A percentile compares a stretch with the other conserved stretches of the same genome.
Evolutionary conservation across 2,797 vertebrate species (phyloP).

Genomic region (Phalanger gymnotis): DNA sequence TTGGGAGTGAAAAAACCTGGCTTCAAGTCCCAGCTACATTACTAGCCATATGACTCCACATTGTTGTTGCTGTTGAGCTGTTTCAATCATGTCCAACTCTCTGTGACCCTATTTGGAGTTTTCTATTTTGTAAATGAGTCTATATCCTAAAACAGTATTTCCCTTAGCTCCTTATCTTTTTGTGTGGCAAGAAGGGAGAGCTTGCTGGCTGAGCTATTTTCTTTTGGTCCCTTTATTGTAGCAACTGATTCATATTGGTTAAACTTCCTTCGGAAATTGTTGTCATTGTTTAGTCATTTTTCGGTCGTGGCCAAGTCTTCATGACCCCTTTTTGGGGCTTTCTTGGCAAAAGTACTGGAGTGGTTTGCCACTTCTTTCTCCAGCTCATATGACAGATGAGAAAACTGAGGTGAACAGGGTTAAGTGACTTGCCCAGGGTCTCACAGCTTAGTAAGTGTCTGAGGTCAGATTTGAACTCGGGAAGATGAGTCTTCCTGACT

Average conservation of each 20-base stretch:
- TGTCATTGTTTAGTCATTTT: background rate
- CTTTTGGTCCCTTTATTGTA: background rate
- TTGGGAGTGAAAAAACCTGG: background rate
- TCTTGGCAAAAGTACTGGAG: background rate
- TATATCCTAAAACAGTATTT: background rate
- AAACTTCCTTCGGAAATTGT: background rate
- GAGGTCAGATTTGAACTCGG: background rate
- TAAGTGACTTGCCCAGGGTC: background rate
- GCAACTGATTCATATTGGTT: background rate
- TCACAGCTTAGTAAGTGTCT: background rate
- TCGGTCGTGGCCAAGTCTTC: background rate
- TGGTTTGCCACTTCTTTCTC: background rate
- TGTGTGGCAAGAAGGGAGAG: background rate
- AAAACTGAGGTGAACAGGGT: background rate
- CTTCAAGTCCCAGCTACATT: background rate
- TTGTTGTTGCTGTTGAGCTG: background rate
- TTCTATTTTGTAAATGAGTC: background rate
- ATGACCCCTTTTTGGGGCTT: background rate
- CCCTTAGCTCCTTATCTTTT: background rate
- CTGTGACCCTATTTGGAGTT: background rate
- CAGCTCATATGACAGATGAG: background rate
- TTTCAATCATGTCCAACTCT: background rate
- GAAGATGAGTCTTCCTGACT: background rate
- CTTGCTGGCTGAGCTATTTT: background rate
- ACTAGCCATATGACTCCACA: background rate